A percentile compares a stretch with the other conserved stretches of the same genome.
phyloP scores from a whole-genome alignment of 2,113 vertebrate genomes.

The Etia nguti region DNA sequence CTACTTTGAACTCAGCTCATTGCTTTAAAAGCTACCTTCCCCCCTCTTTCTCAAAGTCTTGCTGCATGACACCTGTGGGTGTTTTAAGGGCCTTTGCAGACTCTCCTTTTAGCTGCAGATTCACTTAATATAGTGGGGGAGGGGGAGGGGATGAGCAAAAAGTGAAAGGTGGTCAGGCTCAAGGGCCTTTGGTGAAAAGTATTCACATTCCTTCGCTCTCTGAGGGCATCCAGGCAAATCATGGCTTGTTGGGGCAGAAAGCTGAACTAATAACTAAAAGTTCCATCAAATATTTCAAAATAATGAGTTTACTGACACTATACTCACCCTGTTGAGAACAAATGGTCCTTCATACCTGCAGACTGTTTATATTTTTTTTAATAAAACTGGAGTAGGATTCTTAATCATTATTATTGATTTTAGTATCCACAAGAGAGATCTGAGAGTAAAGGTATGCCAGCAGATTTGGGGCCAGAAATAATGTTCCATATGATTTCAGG shows the following conservation, averaged over 20 bases:
- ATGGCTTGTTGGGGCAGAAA: slow-evolving; percentile 59
- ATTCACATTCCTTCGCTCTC: slow-evolving; percentile 73
- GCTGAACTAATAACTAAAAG: slow-evolving; percentile 16
- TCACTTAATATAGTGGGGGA: slow-evolving; percentile 29
- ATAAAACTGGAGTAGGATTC: not conserved
- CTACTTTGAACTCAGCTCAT: not conserved
- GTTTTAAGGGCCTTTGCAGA: slow-evolving; percentile 39
- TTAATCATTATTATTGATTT: slow-evolving; percentile 21
- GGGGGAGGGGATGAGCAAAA: slow-evolving; percentile 29
- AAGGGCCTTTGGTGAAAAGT: slow-evolving; percentile 60
- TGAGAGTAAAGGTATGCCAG: slow-evolving; percentile 8
- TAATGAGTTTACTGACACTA: not conserved
- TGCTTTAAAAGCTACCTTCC: not conserved
- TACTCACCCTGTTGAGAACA: not conserved
- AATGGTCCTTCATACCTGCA: not conserved
- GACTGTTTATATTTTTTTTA: not conserved
- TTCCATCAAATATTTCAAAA: not conserved
- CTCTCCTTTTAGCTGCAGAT: slow-evolving; percentile 33
- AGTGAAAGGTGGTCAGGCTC: slow-evolving; percentile 66
- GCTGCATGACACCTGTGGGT: slow-evolving; percentile 65
- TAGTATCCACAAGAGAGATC: slow-evolving; percentile 9
- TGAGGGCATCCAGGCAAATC: slow-evolving; percentile 68
- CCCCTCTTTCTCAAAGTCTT: not conserved
- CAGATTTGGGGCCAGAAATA: slow-evolving; percentile 46
- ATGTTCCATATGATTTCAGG: slow-evolving; percentile 67